These are phyloP conservation scores for Brachionus manjavacas DNA, from an alignment of 1,140 invertebrate species.

Conservation along the genomic window DNA sequence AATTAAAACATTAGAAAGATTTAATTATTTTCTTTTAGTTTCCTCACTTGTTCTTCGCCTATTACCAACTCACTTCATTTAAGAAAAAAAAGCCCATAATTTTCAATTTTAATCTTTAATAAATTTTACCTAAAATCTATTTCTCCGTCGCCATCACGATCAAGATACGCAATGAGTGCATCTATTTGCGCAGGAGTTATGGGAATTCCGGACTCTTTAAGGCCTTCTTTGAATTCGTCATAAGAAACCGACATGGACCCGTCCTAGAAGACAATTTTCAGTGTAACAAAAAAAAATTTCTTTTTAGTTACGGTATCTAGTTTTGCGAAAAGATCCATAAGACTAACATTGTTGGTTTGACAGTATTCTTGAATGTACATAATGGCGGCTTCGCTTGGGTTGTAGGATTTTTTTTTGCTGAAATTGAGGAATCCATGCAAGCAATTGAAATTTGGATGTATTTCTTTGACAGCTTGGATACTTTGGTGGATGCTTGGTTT, in stretches of 20 bases:
- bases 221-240: constrained; percentile 50
- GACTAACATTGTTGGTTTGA: constrained; percentile 46
- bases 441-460: constrained; percentile 43
- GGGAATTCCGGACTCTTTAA: constrained; percentile 47
- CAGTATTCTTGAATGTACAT: constrained; percentile 48
- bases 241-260: constrained; percentile 50
- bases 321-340: constrained; percentile 49
- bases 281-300: neutral
- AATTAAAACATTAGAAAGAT: neutral
- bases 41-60: constrained; percentile 41
- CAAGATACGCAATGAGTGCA: constrained; percentile 47
- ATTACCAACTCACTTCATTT: constrained; percentile 43
- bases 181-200: constrained; percentile 47
- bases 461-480: constrained; percentile 1
- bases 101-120: neutral
- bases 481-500: constrained; percentile 9
- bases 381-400: constrained; percentile 49
- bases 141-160: constrained; percentile 50
- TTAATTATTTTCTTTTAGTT: constrained; percentile 5
- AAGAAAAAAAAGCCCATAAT: neutral
- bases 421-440: constrained; percentile 42
- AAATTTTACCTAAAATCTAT: constrained; percentile 49
- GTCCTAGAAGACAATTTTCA: constrained; percentile 43
- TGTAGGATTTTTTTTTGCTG: constrained; percentile 47
- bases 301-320: constrained; percentile 46